These are phyloP conservation scores for Parotocinclus haroldoi DNA, from an alignment of 2,797 vertebrate genomes.

Conservation along the genomic window DNA sequence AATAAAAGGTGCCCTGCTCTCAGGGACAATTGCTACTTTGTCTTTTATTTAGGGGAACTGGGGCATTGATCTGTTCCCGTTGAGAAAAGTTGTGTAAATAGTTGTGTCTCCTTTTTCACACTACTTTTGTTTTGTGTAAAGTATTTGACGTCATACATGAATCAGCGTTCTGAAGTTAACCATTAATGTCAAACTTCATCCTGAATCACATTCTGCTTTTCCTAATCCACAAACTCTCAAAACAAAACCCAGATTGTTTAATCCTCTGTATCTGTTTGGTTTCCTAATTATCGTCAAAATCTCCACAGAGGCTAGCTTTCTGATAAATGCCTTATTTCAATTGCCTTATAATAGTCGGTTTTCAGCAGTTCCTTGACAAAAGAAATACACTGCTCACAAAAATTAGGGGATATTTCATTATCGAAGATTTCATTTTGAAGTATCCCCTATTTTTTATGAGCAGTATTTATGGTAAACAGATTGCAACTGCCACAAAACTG, in stretches of 20 bases:
- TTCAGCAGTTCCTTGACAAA: not conserved
- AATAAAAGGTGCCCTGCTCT: conserved; percentile 2
- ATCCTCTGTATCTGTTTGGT: too few relatives aligned
- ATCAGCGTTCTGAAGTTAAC: too few relatives aligned
- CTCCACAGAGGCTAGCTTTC: too few relatives aligned
- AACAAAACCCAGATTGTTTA: conserved; percentile 3
- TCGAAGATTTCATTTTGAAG: too few relatives aligned
- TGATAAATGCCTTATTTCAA: too few relatives aligned
- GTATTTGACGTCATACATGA: conserved; percentile 8
- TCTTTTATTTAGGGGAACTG: conserved; percentile 4
- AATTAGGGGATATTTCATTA: too few relatives aligned
- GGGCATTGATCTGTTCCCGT: not conserved
- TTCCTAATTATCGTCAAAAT: too few relatives aligned
- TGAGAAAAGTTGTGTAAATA: conserved; percentile 8
- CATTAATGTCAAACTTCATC: too few relatives aligned
- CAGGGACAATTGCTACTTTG: not conserved
- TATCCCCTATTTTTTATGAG: too few relatives aligned
- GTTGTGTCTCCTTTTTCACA: not conserved
- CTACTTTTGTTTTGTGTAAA: conserved; percentile 11
- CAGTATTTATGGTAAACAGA: not conserved
- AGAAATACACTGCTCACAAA: too few relatives aligned
- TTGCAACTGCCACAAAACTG: not conserved
- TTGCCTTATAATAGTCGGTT: conserved; percentile 13
- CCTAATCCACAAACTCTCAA: too few relatives aligned
- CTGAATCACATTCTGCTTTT: too few relatives aligned